Evolutionary conservation across 2,113 vertebrate species (phyloP), one percentile per base, ranked within the genome.

Genomic region (Noturus placidus): DNA sequence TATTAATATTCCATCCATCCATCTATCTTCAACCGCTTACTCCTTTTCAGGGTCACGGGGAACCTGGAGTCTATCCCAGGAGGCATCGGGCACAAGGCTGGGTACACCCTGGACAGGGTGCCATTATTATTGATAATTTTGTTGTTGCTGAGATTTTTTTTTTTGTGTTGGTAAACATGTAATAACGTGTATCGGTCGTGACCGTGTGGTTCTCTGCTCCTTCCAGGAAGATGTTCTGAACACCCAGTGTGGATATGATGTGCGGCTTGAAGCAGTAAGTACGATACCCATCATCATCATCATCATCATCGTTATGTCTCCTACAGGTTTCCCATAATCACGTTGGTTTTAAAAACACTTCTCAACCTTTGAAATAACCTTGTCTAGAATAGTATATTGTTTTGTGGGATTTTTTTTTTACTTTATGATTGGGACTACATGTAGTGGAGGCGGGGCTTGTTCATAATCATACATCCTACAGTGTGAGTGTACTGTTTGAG

Each of bases 221-320:
- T 88, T 86, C 69, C 91, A 97, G 97, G 96, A 97, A 90, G 97
- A 97, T 85, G 96, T 98, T 85, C 95, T 97, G 89, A 97, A 97
- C 92, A 97, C 96, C 0, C 97, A 98, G 91, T 97, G 96, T 90
- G 97, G 97, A 90, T 98, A 98, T 19, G 97, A 98, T 82, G 95
- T 97, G 80, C 96, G 97, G 56, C 95, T 93, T 88, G 90, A 96
- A 91, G 87, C 88, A 95, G 97, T 97, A 87, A 92, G 97, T 92
- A 82, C 30, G 52, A 2, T 57, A 8, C 14, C 6, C n/a, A 59
- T 59, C 19, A 61, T 57, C n/a, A 80, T 20, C 54, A 57, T 33
- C 77, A 79, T 7, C 50, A 56, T 52, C 74, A 52, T 54, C 76
- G 30, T 46, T 46, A 78, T 27, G 22, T 52, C 27, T 27, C 27